Conservation (phyloP, 2,113 vertebrate species). For the Drymodes brunneopygia region DNA sequence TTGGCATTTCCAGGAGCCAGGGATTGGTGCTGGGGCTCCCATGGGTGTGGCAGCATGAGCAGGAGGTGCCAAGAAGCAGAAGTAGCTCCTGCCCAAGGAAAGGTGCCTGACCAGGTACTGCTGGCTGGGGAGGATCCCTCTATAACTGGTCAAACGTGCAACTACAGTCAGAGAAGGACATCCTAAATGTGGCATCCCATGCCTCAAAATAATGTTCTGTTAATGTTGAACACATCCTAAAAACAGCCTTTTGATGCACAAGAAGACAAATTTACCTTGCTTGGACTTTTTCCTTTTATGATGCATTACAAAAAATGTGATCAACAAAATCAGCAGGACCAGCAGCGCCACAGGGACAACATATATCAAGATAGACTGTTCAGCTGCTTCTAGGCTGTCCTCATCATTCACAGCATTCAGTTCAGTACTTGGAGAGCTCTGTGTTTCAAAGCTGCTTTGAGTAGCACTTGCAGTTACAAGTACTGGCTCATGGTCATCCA, state of each 20-base stretch:
- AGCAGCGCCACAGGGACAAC: constrained; percentile 37
- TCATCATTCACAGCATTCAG: neutral
- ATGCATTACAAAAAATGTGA: neutral
- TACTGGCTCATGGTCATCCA: neutral
- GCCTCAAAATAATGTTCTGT: neutral
- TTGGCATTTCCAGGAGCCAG: neutral
- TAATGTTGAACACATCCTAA: neutral
- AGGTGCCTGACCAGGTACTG: neutral
- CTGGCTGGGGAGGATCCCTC: neutral
- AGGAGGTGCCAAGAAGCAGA: neutral
- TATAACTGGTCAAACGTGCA: neutral
- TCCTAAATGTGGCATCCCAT: neutral
- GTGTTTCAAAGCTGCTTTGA: neutral
- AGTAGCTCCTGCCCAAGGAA: neutral
- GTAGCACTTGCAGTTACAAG: neutral
- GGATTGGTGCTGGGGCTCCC: neutral
- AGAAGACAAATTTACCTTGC: constrained; percentile 66
- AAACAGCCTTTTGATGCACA: neutral
- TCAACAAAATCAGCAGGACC: constrained; percentile 46
- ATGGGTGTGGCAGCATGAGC: neutral
- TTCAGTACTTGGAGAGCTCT: neutral
- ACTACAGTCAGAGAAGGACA: neutral
- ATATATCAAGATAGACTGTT: constrained; percentile 46
- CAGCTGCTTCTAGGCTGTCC: neutral
- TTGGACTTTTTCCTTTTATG: constrained; percentile 64